These are phyloP conservation scores for Moxostoma hubbsi DNA, from an alignment of 2,797 vertebrate genomes.

Conservation along the genomic window DNA sequence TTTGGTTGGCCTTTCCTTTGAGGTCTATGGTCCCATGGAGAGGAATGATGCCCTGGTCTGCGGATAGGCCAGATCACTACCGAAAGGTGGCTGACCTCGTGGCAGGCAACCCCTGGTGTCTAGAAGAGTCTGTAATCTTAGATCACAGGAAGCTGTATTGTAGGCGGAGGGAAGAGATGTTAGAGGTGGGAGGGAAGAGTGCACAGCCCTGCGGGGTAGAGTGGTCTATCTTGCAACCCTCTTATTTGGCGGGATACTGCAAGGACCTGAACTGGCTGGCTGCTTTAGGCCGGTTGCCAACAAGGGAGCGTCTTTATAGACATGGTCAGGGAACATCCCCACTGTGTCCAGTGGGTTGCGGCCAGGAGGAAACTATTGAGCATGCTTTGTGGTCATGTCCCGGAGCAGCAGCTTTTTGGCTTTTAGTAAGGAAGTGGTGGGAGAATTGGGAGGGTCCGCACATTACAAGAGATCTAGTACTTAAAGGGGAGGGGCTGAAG, in stretches of 20 bases:
- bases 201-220: neutral
- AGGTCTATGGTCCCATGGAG: neutral
- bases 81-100: neutral
- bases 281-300: neutral
- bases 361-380: neutral
- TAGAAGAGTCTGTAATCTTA: neutral
- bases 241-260: neutral
- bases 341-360: neutral
- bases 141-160: neutral
- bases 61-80: neutral
- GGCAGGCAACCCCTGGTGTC: neutral
- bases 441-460: neutral
- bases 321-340: neutral
- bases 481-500: neutral
- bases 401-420: neutral
- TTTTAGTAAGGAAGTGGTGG: neutral
- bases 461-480: neutral
- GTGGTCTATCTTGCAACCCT: neutral
- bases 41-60: neutral
- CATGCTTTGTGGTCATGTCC: slow-evolving; percentile 2
- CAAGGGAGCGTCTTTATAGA: neutral
- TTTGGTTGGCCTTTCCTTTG: neutral
- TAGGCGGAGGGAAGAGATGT: neutral
- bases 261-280: slow-evolving; percentile 23
- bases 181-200: no score